A percentile compares a stretch with the other conserved stretches of the same genome.
These are phyloP conservation scores for human DNA, from an alignment of 2,113 vertebrate genomes.

Conservation along the genomic window GRCh38 chr20:53903001-53903500, in stretches of 20 bases:
- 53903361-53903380: background rate
- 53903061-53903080: too few relatives aligned
- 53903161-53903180: background rate
- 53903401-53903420: background rate
- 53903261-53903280: background rate
- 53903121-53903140: background rate
- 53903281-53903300: background rate
- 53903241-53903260: background rate
- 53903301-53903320: background rate
- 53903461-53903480: background rate
- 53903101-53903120: too few relatives aligned
- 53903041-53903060: too few relatives aligned
- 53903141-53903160: background rate
- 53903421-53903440: background rate
- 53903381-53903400: background rate
- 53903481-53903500: background rate
- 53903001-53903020: too few relatives aligned
- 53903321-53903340: background rate
- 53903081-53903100: too few relatives aligned
- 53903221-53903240: background rate
- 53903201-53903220: background rate
- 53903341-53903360: background rate
- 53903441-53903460: background rate
- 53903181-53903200: background rate
- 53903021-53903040: too few relatives aligned